A percentile compares a stretch with the other conserved stretches of the same genome.
Conservation (phyloP, 2,888 invertebrate genomes). For the Mylabris sibirica region DNA sequence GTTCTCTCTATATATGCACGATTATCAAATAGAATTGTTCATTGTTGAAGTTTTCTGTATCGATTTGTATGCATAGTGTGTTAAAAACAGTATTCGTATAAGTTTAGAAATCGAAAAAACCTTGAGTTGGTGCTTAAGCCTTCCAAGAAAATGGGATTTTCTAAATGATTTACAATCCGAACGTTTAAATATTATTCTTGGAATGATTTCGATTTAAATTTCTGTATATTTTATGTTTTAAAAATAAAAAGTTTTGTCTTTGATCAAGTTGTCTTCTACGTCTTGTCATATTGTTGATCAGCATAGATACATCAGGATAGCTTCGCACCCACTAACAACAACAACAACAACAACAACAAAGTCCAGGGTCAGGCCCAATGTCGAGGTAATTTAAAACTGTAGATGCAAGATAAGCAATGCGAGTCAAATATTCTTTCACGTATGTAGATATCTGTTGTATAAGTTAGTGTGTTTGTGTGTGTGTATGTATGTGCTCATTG, state of each 20-base stretch:
- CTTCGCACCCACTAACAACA: not conserved
- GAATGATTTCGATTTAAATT: not conserved
- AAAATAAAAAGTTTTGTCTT: not conserved
- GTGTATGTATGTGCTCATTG: conserved; percentile 52
- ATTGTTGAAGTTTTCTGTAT: not conserved
- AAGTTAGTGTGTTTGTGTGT: not conserved
- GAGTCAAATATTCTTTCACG: conserved; percentile 52
- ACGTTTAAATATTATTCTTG: not conserved
- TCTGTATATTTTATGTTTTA: not conserved
- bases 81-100: not conserved
- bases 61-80: no score
- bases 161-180: not conserved
- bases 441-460: conserved; percentile 39
- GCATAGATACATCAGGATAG: not conserved
- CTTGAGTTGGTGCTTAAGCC: not conserved
- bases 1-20: conserved; percentile 16
- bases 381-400: conserved; percentile 40
- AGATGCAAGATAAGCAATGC: conserved; percentile 45
- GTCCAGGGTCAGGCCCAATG: conserved; percentile 42
- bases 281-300: not conserved
- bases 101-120: conserved; percentile 4
- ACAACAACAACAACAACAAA: not conserved
- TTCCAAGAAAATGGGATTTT: not conserved
- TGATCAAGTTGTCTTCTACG: not conserved
- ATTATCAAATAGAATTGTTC: conserved; percentile 21